A percentile compares a stretch with the other conserved stretches of the same genome.
phyloP scores from a whole-genome alignment of 1,140 invertebrate species.

The Phymastichus coffea region DNA sequence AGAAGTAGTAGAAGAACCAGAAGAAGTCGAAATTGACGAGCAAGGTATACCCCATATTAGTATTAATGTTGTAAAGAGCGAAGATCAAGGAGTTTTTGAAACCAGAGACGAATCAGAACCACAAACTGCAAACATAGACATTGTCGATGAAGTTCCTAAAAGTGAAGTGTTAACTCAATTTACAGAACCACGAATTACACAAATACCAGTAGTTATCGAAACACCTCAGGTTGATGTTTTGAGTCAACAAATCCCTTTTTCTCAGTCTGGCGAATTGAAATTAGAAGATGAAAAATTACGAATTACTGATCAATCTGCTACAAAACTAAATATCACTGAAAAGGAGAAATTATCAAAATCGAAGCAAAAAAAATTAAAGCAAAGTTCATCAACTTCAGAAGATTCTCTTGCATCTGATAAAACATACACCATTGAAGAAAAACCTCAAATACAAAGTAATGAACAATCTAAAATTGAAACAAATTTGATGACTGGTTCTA shows the following conservation, averaged over 20 bases:
- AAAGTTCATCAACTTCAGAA: neutral
- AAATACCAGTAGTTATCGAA: too few relatives aligned
- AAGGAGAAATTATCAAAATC: slow-evolving; percentile 8
- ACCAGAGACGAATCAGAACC: neutral
- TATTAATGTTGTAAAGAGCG: slow-evolving; percentile 67
- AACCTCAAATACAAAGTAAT: neutral
- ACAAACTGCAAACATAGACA: neutral
- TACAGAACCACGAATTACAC: neutral
- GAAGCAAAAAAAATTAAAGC: slow-evolving; percentile 6
- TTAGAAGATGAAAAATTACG: neutral
- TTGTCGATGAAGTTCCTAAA: neutral
- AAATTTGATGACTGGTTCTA: neutral
- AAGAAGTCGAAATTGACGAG: slow-evolving; percentile 76
- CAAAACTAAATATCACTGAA: too few relatives aligned
- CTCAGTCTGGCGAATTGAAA: too few relatives aligned
- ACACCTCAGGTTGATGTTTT: too few relatives aligned
- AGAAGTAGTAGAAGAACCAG: slow-evolving; percentile 79
- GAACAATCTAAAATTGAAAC: neutral
- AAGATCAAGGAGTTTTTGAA: slow-evolving; percentile 28
- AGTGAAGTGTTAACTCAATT: neutral
- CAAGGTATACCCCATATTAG: slow-evolving; percentile 73
- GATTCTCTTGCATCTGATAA: slow-evolving; percentile 11
- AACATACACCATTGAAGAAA: slow-evolving; percentile 17
- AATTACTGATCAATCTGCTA: too few relatives aligned
- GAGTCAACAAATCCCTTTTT: too few relatives aligned